Percentiles rank a stretch among this genome's conserved stretches.
Conservation (phyloP, 1,140 invertebrate genomes). For the Sesamia nonagrioides region DNA sequence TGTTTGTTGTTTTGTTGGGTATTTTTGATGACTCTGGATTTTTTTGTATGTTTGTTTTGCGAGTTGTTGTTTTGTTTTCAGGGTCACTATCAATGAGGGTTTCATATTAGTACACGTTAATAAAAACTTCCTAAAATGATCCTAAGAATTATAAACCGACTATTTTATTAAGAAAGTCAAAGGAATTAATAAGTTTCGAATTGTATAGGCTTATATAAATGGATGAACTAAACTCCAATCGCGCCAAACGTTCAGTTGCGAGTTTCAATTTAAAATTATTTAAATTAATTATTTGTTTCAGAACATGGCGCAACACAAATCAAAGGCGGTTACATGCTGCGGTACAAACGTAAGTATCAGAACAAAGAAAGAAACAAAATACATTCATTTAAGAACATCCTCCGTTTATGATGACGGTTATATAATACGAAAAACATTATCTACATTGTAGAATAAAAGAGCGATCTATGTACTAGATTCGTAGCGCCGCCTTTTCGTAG, state of each 20-base stretch:
- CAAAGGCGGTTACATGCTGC: slow-evolving; percentile 90
- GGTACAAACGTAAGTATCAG: slow-evolving; percentile 89
- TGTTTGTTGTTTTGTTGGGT: background rate
- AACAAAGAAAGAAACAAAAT: no score
- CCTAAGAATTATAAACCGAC: no score
- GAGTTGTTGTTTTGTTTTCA: background rate
- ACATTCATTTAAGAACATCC: no score
- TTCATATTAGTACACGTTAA: no score
- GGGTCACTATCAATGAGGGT: no score
- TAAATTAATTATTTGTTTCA: slow-evolving; percentile 75
- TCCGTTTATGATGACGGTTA: no score
- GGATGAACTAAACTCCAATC: background rate
- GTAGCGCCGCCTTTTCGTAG: background rate
- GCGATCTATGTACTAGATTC: background rate
- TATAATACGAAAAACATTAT: no score
- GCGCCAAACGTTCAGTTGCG: background rate
- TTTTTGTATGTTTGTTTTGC: background rate
- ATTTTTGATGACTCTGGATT: slow-evolving; percentile 10
- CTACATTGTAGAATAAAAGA: no score
- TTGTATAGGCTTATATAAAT: background rate
- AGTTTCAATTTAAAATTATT: background rate
- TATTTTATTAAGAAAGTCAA: no score
- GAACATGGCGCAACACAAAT: slow-evolving; percentile 89
- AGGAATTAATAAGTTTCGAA: no score
- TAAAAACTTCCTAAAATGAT: background rate